These are phyloP conservation scores for Nowickia ferox DNA, from an alignment of 2,888 invertebrate species.

Conservation along the genomic window DNA sequence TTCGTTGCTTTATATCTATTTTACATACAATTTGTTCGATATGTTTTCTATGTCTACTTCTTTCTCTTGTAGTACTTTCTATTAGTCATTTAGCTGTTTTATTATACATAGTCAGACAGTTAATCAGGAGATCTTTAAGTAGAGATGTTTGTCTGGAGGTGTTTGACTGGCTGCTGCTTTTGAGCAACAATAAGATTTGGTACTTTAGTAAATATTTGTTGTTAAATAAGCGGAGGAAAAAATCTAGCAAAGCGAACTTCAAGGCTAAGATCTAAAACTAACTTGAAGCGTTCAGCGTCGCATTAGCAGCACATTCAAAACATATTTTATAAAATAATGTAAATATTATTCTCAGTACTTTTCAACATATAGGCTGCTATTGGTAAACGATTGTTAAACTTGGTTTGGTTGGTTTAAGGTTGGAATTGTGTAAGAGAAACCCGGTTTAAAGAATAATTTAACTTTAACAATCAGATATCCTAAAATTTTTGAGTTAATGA, in stretches of 20 bases:
- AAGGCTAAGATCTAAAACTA: neutral
- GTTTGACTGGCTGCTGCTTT: constrained; percentile 62
- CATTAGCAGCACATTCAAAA: no score
- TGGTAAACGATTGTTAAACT: no score
- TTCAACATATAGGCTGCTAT: no score
- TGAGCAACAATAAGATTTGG: constrained; percentile 1
- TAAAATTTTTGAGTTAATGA: no score
- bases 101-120: constrained; percentile 69
- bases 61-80: constrained; percentile 15
- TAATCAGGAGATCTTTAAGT: constrained; percentile 79
- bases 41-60: neutral
- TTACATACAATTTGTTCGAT: neutral
- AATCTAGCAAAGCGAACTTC: neutral
- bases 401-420: no score
- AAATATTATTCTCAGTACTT: no score
- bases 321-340: no score
- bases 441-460: no score
- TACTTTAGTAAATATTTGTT: neutral
- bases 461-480: no score
- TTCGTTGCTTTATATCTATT: constrained; percentile 1
- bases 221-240: constrained; percentile 7
- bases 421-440: no score
- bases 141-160: constrained; percentile 79
- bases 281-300: no score
- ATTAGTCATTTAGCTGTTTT: constrained; percentile 72